These are phyloP conservation scores for Pyrgilauda ruficollis DNA, from an alignment of 2,113 vertebrate species.

Conservation along the genomic window DNA sequence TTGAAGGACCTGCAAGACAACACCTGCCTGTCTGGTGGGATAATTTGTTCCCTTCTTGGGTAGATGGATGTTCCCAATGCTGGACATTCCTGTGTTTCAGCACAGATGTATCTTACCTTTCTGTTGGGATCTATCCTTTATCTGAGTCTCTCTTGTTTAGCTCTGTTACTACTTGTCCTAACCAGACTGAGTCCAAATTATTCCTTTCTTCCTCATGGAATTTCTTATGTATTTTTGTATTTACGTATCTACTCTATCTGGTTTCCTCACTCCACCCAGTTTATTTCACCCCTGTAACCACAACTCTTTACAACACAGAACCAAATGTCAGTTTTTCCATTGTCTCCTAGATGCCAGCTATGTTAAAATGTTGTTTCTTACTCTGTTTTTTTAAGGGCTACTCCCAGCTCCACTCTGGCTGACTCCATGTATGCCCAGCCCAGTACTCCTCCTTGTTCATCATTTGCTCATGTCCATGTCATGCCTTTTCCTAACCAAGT, in stretches of 20 bases:
- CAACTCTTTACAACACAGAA: neutral
- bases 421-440: neutral
- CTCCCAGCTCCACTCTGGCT: constrained; percentile 37
- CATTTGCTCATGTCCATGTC: neutral
- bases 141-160: neutral
- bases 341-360: neutral
- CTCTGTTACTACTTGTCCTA: neutral
- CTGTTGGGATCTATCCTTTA: neutral
- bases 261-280: constrained; percentile 13
- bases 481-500: neutral
- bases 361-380: neutral
- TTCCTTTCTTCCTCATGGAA: neutral
- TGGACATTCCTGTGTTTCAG: neutral
- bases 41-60: neutral
- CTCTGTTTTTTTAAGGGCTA: neutral
- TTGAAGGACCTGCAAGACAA: neutral
- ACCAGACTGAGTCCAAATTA: neutral
- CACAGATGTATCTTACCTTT: neutral
- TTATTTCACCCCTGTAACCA: constrained; percentile 17
- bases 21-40: neutral
- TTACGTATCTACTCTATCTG: rapidly evolving
- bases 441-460: neutral
- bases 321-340: constrained; percentile 37
- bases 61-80: neutral
- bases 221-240: neutral